These are phyloP conservation scores for Trissolcus brochymenae DNA, from an alignment of 2,888 invertebrate genomes.

Conservation along the genomic window DNA sequence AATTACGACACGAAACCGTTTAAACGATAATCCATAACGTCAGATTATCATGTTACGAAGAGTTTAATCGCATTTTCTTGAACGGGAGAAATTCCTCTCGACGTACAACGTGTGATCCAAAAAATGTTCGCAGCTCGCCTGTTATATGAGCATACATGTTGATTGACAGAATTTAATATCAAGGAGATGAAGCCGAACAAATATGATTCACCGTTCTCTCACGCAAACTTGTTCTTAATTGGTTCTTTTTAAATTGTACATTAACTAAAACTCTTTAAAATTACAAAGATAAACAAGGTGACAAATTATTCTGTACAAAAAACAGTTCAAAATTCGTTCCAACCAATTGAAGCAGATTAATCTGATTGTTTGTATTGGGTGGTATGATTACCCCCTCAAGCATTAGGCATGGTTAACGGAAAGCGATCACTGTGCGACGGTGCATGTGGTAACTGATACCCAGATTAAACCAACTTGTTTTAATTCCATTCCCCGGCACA, in stretches of 20 bases:
- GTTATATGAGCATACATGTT: too few species aligned
- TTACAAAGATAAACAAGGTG: too few species aligned
- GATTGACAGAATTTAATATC: too few species aligned
- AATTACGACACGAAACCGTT: constrained; percentile 9
- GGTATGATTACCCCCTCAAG: constrained; percentile 23
- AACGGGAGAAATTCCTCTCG: constrained; percentile 9
- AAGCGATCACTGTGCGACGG: constrained; percentile 25
- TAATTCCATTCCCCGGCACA: constrained; percentile 8
- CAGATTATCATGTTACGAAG: constrained; percentile 16
- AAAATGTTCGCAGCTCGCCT: too few species aligned
- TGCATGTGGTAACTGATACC: constrained; percentile 21
- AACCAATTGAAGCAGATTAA: constrained; percentile 17
- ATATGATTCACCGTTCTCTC: too few species aligned
- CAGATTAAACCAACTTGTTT: constrained; percentile 21
- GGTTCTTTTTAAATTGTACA: too few species aligned
- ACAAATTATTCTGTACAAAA: too few species aligned
- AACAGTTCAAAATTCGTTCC: not conserved
- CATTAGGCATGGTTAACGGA: constrained; percentile 26
- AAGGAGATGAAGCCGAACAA: too few species aligned
- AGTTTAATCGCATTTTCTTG: constrained; percentile 19
- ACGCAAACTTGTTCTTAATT: too few species aligned
- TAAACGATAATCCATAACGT: constrained; percentile 21
- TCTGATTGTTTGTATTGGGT: constrained; percentile 17
- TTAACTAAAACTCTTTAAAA: too few species aligned
- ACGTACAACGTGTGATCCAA: not conserved